Base-by-base conservation (phyloP, 2,797 vertebrate species). In the Heteromormyrus szaboi region DNA sequence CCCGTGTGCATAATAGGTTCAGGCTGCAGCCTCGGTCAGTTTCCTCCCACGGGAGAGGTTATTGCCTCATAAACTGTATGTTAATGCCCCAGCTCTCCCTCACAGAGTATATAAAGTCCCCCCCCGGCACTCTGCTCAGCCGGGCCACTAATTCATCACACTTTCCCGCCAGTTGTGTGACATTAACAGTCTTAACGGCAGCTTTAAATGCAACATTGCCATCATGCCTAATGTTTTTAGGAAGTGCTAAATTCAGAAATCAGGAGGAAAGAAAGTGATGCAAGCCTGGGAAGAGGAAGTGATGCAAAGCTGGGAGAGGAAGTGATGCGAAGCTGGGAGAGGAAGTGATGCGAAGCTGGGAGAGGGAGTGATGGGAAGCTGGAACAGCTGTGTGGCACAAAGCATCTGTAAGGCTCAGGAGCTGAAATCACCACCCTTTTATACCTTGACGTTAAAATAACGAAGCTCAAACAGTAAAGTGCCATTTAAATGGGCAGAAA, bases 41-140 rank as follows among this genome's bases (percentile, higher is more conserved):
- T 68, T 88, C 88, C 91, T 91, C 92, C 84, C 92, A 87, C 86
- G 91, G 90, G 92, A 90, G 90, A 92, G 88, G 90, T 93, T 93
- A 93, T 92, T 93, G 91, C 91, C 93, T 93, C 92, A 91, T 93
- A 93, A 93, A 93, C 89, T 89, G 90, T 89, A 92, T 89, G 91
- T 91, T 92, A 92, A 92, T 91, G 90, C 90, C 91, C 89, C 59
- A 14, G 54, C 88, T 90, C 56, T 89, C 91, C 91, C 89, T 89
- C 33, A 56, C 53, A 46, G 88, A 89, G 88, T 90, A 88, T 90
- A 89, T 90, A 84, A 91, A 89, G 89, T 91, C 88, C 89, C 89
- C 89, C 68, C 33, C 72, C 19, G 25, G 33, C 59, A 79, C 48
- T 59, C 59, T 29, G 33, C 59, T n/a, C n/a, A 51, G 19, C 85